Percentiles rank a stretch among this genome's conserved stretches.
These are phyloP conservation scores for Ophion costatus DNA, from an alignment of 2,888 invertebrate genomes.

Conservation along the genomic window DNA sequence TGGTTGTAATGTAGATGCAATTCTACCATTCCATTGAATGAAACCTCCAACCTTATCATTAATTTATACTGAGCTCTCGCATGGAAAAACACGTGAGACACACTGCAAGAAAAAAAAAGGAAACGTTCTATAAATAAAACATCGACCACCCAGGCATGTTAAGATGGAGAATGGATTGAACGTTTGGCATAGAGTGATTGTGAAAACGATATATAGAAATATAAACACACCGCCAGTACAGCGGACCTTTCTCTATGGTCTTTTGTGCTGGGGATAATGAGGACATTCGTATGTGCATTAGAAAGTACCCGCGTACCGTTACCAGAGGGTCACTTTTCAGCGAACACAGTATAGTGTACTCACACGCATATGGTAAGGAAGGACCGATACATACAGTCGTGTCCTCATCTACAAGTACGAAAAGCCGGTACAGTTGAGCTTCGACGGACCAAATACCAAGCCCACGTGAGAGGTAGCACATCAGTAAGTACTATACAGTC, in stretches of 20 bases:
- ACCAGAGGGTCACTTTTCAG: constrained; percentile 46
- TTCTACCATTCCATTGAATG: background rate
- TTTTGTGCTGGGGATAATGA: constrained; percentile 52
- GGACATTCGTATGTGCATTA: constrained; percentile 55
- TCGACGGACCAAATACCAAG: constrained; percentile 38
- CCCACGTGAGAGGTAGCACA: constrained; percentile 29
- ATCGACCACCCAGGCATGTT: constrained; percentile 29
- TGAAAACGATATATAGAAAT: background rate
- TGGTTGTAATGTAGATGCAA: background rate
- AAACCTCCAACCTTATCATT: background rate
- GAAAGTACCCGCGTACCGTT: constrained; percentile 43
- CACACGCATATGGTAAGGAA: background rate
- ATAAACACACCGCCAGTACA: background rate
- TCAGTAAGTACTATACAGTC: constrained; percentile 9
- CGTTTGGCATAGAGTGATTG: constrained; percentile 42
- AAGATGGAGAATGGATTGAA: constrained; percentile 42
- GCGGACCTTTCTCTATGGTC: constrained; percentile 40
- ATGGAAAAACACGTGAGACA: background rate
- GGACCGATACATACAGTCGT: background rate
- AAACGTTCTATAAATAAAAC: constrained; percentile 21
- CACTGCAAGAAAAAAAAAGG: background rate
- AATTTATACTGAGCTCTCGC: background rate
- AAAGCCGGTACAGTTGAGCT: constrained; percentile 20
- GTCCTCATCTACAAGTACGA: constrained; percentile 9
- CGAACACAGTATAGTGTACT: constrained; percentile 24